Evolutionary conservation across 2,797 vertebrate species (phyloP).

Genomic region (Lepilemur septentrionalis): DNA sequence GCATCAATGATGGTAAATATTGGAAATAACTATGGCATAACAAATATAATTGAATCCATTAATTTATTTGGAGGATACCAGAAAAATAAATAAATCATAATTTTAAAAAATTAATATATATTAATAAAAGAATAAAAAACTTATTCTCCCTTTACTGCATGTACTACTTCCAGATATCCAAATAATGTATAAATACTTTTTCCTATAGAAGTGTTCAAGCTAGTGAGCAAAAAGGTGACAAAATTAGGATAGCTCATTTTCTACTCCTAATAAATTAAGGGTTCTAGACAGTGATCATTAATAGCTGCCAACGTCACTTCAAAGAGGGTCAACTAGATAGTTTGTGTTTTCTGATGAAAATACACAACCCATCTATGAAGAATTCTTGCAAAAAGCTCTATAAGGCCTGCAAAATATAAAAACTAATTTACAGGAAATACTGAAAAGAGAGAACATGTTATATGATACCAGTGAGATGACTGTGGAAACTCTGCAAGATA

Average conservation of each 20-base stretch:
- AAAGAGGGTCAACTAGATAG: not conserved
- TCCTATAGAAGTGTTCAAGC: not conserved
- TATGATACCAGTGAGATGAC: not conserved
- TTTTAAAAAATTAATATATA: not conserved
- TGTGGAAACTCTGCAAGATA: not conserved
- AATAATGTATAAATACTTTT: not conserved
- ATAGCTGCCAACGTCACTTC: not conserved
- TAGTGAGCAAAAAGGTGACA: not conserved
- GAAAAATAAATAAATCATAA: not conserved
- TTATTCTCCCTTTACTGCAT: not conserved
- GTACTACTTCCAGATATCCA: not conserved
- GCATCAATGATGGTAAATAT: not conserved
- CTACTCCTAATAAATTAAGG: not conserved
- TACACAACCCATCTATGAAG: rapidly evolving
- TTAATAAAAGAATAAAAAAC: not conserved
- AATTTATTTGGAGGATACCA: not conserved
- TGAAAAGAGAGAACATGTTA: not conserved
- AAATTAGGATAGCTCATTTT: not conserved
- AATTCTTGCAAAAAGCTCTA: not conserved
- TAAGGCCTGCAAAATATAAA: not conserved
- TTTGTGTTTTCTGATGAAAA: not conserved
- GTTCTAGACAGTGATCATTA: not conserved
- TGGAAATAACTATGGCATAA: not conserved
- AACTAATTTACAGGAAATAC: not conserved
- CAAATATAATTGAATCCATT: not conserved